Conservation (phyloP, 2,797 vertebrate species). For the Megaceryle alcyon region DNA sequence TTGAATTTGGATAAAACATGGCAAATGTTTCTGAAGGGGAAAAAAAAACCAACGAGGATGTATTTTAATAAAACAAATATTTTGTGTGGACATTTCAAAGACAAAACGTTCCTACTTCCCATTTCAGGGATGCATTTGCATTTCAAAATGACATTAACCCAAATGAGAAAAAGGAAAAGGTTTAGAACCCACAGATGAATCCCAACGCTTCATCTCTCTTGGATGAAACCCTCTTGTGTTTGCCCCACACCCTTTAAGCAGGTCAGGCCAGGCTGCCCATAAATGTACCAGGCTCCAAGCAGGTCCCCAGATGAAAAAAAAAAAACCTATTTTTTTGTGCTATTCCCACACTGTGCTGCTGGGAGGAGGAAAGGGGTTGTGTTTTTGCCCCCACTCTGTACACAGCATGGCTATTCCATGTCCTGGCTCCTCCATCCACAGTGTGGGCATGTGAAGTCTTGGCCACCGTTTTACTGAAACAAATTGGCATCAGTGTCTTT, state of each 20-base stretch:
- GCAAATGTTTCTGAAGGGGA: not conserved
- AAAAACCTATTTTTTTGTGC: fast-evolving
- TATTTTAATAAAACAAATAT: not conserved
- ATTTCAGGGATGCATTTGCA: not conserved
- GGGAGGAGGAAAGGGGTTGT: not conserved
- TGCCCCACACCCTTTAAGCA: not conserved
- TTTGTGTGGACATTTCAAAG: not conserved
- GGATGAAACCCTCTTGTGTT: not conserved
- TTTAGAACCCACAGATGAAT: not conserved
- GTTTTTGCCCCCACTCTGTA: not conserved
- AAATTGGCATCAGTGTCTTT: not conserved
- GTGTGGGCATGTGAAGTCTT: not conserved
- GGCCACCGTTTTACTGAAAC: not conserved
- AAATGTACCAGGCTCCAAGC: fast-evolving
- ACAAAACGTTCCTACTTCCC: not conserved
- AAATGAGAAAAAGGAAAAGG: not conserved
- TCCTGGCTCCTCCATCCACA: not conserved
- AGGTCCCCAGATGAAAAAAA: not conserved
- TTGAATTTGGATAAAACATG: not conserved
- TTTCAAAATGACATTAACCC: not conserved
- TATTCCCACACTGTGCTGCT: not conserved
- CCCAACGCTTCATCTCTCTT: fast-evolving
- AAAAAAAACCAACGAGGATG: fast-evolving
- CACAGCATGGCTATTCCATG: fast-evolving
- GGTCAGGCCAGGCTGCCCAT: not conserved